phyloP scores from a whole-genome alignment of 1,140 invertebrate species.

The Octopus bimaculoides region DNA sequence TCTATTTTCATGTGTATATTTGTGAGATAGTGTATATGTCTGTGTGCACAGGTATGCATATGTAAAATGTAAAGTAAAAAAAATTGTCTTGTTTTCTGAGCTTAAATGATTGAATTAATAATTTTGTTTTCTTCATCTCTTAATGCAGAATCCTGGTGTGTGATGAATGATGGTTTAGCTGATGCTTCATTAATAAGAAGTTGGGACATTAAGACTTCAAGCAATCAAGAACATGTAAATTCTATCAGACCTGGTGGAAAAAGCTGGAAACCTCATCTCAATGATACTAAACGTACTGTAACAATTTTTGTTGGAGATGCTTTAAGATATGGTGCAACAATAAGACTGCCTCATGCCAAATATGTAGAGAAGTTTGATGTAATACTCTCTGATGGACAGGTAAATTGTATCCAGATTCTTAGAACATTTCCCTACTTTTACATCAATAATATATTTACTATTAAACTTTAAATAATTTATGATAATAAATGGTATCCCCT shows the following conservation, averaged over 20 bases:
- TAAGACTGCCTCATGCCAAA: neutral
- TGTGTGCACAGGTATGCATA: too few species aligned
- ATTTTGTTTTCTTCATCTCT: too few species aligned
- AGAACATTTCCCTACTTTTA: too few species aligned
- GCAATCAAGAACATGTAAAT: neutral
- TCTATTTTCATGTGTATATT: too few species aligned
- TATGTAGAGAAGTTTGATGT: slow-evolving; percentile 1
- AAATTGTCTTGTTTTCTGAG: too few species aligned
- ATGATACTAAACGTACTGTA: neutral
- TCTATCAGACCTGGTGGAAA: neutral
- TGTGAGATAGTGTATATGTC: too few species aligned
- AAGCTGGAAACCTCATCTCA: neutral
- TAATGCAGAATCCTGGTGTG: neutral
- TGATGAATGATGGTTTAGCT: neutral
- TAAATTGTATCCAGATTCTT: too few species aligned
- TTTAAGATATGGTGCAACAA: neutral
- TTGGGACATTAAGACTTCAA: neutral
- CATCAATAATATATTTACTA: too few species aligned
- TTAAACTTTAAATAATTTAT: too few species aligned
- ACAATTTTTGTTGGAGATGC: slow-evolving; percentile 8
- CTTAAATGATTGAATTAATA: too few species aligned
- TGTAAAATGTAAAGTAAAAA: too few species aligned
- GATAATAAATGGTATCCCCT: too few species aligned
- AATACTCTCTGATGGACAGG: neutral
- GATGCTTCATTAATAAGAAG: neutral